Base-by-base conservation (phyloP, 1,140 invertebrate species). In the Paralvinella palmiformis region DNA sequence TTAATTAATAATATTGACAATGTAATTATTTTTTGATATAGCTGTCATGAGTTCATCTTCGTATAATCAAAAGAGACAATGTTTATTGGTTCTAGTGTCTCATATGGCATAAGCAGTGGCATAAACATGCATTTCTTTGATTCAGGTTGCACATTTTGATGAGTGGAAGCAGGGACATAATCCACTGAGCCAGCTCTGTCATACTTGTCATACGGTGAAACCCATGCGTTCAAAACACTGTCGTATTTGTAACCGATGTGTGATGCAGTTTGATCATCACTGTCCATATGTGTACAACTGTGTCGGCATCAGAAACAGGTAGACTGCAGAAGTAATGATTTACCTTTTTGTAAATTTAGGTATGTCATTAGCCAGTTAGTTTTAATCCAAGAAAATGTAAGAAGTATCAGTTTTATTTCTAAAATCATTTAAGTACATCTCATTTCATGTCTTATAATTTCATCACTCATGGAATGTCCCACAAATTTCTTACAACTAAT, bases 241-340 rank as follows among this genome's bases (percentile, higher is more conserved):
- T 72, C 85, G 91, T 45, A 87, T 92, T 50, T 96, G 93, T 78
- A 92, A 94, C 73, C 85, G 92, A 66, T 96, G 92, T 76, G 91
- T 95, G 1, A 87, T 88, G 1, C 90, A 92, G 74, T 95, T 95
- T 71, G 93, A 96, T 75, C 93, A 96, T 79, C 93, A 96, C 72
- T 96, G 93, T 75, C 91, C 92, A 0, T 96, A 94, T 73, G 92
- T 96, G 68, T 91, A 94, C 76, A 95, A 94, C 74, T 96, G 93
- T 78, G 90, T 96, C 10, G 79, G 79, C 61, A 73, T 77, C 41
- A 73, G 75, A 53, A 81, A 81, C 66, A 75, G 78, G 79, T 79
- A 68, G 60, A 71, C 61, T 24, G 27, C 27, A 41, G n/a, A 41
- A 41, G 10, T n/a, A 41, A 13, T 10, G n/a, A 41, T 13, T 41